Evolutionary conservation across 2,888 invertebrate species (phyloP).

Genomic region (Aromia moschata): DNA sequence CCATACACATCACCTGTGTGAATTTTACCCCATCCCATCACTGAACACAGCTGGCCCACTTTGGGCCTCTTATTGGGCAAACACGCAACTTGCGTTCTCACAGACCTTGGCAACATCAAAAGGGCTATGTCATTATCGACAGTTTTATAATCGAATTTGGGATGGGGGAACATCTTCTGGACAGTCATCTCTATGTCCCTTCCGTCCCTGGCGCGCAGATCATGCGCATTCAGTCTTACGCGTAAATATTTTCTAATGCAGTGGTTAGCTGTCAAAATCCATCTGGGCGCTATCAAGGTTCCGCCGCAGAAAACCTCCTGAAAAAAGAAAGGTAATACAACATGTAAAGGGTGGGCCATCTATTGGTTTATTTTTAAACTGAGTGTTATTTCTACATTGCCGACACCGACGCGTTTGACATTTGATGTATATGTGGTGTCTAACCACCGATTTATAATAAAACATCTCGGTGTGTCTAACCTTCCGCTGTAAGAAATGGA

Average conservation of each 20-base stretch:
- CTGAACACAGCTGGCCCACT: slow-evolving; percentile 78
- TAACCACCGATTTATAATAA: too few species aligned
- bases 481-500: too few species aligned
- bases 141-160: slow-evolving; percentile 85
- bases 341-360: too few species aligned
- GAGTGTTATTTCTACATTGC: too few species aligned
- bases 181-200: slow-evolving; percentile 82
- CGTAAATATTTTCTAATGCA: slow-evolving; percentile 81
- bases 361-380: too few species aligned
- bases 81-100: slow-evolving; percentile 70
- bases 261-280: slow-evolving; percentile 90
- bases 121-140: slow-evolving; percentile 94
- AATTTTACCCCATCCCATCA: slow-evolving; percentile 93
- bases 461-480: too few species aligned
- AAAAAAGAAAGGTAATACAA: slow-evolving; percentile 47
- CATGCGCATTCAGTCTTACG: slow-evolving; percentile 87
- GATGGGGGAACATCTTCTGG: slow-evolving; percentile 80
- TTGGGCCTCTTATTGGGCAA: slow-evolving; percentile 76
- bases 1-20: slow-evolving; percentile 80
- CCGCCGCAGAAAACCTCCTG: slow-evolving; percentile 92
- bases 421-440: too few species aligned
- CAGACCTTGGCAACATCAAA: slow-evolving; percentile 69
- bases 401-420: too few species aligned
- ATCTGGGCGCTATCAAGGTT: slow-evolving; percentile 80
- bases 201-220: slow-evolving; percentile 75